These are phyloP conservation scores for Hetaerina americana DNA, from an alignment of 1,140 invertebrate species.

Conservation along the genomic window DNA sequence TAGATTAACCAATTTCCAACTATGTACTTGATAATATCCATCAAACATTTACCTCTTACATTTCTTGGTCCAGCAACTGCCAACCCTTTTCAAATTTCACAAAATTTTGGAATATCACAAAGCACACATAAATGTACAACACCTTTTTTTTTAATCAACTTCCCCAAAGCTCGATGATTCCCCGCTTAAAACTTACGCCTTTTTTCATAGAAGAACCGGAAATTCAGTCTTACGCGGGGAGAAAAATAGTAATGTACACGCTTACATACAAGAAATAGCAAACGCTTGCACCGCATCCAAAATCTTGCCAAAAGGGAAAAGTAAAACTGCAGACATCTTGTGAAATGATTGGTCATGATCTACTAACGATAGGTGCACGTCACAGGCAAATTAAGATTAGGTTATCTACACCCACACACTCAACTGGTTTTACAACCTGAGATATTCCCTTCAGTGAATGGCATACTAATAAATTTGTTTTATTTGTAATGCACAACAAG, in stretches of 20 bases:
- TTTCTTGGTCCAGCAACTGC: not conserved
- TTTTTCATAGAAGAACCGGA: not conserved
- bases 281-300: too few relatives aligned
- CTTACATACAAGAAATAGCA: not conserved
- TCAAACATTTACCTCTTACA: not conserved
- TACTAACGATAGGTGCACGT: too few relatives aligned
- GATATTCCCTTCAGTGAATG: not conserved
- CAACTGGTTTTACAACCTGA: not conserved
- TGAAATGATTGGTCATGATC: too few relatives aligned
- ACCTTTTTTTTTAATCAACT: not conserved
- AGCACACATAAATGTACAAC: not conserved
- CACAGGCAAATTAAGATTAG: too few relatives aligned
- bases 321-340: too few relatives aligned
- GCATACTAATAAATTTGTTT: not conserved
- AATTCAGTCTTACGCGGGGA: not conserved
- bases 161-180: not conserved
- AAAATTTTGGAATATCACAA: not conserved
- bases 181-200: not conserved
- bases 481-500: not conserved
- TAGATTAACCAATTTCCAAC: not conserved
- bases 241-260: not conserved
- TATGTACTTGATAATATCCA: not conserved
- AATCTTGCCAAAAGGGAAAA: too few relatives aligned
- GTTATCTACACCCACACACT: too few relatives aligned
- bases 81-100: not conserved